Evolutionary conservation across 1,140 invertebrate genomes (phyloP), one percentile per base, ranked within the genome.

Genomic region (Riptortus pedestris): DNA sequence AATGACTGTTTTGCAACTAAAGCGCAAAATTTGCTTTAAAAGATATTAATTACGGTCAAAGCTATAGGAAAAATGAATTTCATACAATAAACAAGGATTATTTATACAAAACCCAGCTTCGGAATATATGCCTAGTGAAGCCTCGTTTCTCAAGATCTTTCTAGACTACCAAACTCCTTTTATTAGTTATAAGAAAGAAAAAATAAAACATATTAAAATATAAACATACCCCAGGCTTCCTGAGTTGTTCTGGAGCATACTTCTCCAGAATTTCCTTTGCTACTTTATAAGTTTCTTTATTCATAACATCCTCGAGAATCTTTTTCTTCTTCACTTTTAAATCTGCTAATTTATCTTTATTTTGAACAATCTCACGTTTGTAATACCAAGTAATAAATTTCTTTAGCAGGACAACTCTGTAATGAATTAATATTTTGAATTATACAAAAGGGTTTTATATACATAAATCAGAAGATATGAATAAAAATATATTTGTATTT

Each of bases 251-350:
- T 33, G 83, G 83, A 61, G 85, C 91, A 80, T 87, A 96, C 74
- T 90, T 92, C 72, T 93, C 85, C 59, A 96, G 77, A 69, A 96
- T 91, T 75, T 91, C 85, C 77, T 89, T 93, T 1, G 92, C 93
- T 70, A 93, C 91, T 79, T 97, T 98, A 74, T 96, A 99, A 1
- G 93, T 97, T 78, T 98, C 95, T 55, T 85, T 98, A 73, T 98
- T 93, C 83, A 93, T 96, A 31, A 98, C 93, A 75, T 94, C 86
- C 72, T 98, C 93, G 48, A 98, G 77, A 69, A 98, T 87, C 74
- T 89, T 85, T 73, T 88, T 89, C 72, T 93, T 96, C 69, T 92
- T 83, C 63, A 84, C 81, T 68, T 84, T 79, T 71, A 96, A 81
- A 52, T 81, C 80, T 60, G 74, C 75, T 51, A 96, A 76, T 74